Conservation (phyloP, 2,888 invertebrate species). For the Trachelus iudaicus region DNA sequence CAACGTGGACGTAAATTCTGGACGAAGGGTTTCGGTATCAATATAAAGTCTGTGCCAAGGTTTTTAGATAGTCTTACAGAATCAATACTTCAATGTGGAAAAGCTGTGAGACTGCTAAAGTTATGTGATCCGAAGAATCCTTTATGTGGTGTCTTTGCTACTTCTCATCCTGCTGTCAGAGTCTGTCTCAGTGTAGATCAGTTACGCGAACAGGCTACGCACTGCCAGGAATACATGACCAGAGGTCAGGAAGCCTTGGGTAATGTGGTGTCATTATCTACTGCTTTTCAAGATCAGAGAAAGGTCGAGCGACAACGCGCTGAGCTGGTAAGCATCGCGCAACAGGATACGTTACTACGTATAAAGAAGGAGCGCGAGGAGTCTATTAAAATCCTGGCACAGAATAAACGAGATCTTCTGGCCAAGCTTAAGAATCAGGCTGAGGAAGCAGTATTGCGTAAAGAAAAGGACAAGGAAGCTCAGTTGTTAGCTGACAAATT, state of each 20-base stretch:
- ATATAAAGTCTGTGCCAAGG: constrained; percentile 70
- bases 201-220: constrained; percentile 67
- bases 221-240: constrained; percentile 68
- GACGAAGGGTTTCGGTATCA: constrained; percentile 74
- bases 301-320: constrained; percentile 44
- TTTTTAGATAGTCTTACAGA: constrained; percentile 74
- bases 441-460: constrained; percentile 44
- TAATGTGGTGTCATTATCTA: constrained; percentile 44
- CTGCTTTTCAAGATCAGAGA: constrained; percentile 52
- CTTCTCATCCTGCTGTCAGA: constrained; percentile 69
- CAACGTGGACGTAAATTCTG: constrained; percentile 75
- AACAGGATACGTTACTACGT: constrained; percentile 46
- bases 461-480: constrained; percentile 43
- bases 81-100: constrained; percentile 79
- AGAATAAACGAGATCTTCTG: constrained; percentile 49
- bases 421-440: constrained; percentile 52
- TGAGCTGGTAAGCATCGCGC: constrained; percentile 48
- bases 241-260: constrained; percentile 63
- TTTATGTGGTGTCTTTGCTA: constrained; percentile 68
- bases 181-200: constrained; percentile 69
- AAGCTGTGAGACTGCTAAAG: constrained; percentile 78
- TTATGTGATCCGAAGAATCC: constrained; percentile 76
- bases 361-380: constrained; percentile 49
- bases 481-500: constrained; percentile 50
- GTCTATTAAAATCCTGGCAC: constrained; percentile 32